These are phyloP conservation scores for Tachycineta bicolor DNA, from an alignment of 2,113 vertebrate species.

Conservation along the genomic window DNA sequence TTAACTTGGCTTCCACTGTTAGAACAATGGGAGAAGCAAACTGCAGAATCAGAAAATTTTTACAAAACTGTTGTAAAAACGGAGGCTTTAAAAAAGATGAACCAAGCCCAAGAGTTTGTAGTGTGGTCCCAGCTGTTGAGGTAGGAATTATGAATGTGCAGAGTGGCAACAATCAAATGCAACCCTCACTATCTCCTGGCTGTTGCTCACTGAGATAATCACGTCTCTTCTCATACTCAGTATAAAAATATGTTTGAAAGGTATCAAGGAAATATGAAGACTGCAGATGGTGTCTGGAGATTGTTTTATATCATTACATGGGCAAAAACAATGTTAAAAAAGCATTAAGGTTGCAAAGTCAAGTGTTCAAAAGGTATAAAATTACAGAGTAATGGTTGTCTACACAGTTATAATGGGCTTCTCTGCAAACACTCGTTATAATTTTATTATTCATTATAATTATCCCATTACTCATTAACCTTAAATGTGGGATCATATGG, in stretches of 20 bases:
- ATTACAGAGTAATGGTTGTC: slow-evolving; percentile 40
- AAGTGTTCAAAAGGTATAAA: slow-evolving; percentile 42
- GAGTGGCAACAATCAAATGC: not conserved
- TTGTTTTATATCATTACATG: slow-evolving; percentile 24
- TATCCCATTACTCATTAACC: slow-evolving; percentile 54
- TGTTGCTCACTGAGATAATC: not conserved
- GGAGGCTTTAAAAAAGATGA: not conserved
- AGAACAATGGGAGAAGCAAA: not conserved
- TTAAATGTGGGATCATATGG: slow-evolving; percentile 32
- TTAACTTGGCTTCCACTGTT: not conserved
- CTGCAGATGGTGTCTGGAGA: slow-evolving; percentile 31
- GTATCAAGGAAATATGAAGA: slow-evolving; percentile 22
- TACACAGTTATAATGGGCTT: slow-evolving; percentile 4
- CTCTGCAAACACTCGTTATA: slow-evolving; percentile 29
- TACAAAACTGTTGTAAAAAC: not conserved
- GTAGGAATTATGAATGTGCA: not conserved
- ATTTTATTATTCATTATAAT: slow-evolving; percentile 57
- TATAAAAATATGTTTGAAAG: slow-evolving; percentile 13
- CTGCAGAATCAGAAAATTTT: not conserved
- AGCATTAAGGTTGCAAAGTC: slow-evolving; percentile 48
- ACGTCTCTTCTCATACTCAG: not conserved
- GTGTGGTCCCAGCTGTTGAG: not conserved
- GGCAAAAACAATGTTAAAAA: slow-evolving; percentile 52
- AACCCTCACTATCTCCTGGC: not conserved
- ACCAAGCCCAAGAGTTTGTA: not conserved